Base-by-base conservation (phyloP, 2,888 invertebrate species). In the Teleiodes luculella region DNA sequence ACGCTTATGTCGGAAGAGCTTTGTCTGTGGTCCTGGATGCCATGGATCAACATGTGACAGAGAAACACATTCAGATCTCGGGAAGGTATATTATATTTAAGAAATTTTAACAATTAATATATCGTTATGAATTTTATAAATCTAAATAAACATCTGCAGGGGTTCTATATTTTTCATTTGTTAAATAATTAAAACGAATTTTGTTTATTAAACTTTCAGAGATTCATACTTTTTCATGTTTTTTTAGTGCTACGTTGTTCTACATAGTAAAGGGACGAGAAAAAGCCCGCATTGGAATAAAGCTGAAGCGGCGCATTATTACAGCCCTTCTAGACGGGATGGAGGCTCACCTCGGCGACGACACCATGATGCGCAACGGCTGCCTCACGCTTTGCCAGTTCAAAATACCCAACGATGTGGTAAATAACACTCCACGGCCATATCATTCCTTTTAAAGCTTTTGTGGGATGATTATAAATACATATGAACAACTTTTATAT, bases 341-440 rank as follows among this genome's bases (percentile, higher is more conserved):
- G 97, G 95, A 95, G 66, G 92, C 93, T 52, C 96, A 97, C 73
- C 91, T 93, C 58, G 91, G 93, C 31, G 97, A 98, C 75, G 95
- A 96, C 64, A 97, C 96, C 24, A 97, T 98, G 97, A 95, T 98
- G 93, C 91, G 98, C 53, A 98, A 99, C 83, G 98, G 98, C 51
- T 98, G 98, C 81, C 91, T 98, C 57, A 97, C 97, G 0, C 90
- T 98, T 36, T 98, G 97, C 74, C 97, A 98, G 83, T 97, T 98
- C 78, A 96, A 95, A 78, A 97, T 99, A 80, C 98, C 98, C 2
- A 92, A 93, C 65, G 98, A 98, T 91, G 96, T 99, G 81, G 97
- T 97, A 88, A 88, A 92, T 91, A 18, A 0, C 8, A 13, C 3
- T 46, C 6, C 24, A 33, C 33, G 3, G 3, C n/a, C 10, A 11